Evolutionary conservation across 2,113 vertebrate species (phyloP).

Genomic region (Gopherus evgoodei): DNA sequence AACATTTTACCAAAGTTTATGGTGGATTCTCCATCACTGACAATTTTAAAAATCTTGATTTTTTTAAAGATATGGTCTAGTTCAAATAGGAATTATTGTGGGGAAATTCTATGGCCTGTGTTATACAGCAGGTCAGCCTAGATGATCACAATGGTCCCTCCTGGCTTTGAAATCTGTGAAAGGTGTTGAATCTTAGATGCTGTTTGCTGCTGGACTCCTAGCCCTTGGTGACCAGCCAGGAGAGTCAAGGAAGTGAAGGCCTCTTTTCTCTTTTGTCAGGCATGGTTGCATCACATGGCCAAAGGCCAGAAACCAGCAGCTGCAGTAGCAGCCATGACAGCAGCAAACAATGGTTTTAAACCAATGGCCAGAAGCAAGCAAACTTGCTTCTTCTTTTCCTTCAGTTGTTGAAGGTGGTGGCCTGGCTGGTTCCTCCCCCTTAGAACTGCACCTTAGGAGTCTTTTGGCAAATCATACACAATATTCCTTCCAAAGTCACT

Average conservation of each 20-base stretch:
- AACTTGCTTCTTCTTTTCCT: background rate
- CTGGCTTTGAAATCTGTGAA: no score
- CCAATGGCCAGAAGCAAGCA: background rate
- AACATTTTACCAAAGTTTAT: no score
- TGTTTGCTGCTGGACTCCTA: background rate
- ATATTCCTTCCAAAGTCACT: background rate
- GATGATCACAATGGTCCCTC: no score
- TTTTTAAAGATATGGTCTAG: no score
- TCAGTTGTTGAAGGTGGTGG: background rate
- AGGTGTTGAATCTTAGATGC: background rate
- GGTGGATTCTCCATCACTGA: no score
- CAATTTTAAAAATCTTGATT: no score
- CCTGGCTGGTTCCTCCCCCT: background rate
- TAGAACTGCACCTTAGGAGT: background rate
- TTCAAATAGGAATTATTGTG: no score
- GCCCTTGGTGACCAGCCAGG: background rate
- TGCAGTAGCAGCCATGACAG: no score
- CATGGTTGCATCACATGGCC: background rate
- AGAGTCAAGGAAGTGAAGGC: background rate
- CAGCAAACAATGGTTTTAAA: background rate
- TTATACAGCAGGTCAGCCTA: no score
- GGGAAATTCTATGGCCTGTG: no score
- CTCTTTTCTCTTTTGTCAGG: background rate
- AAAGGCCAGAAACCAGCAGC: background rate
- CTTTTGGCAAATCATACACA: background rate